Evolutionary conservation across 2,797 vertebrate species (phyloP), one percentile per base, ranked within the genome.

Genomic region (Mastacembelus armatus): DNA sequence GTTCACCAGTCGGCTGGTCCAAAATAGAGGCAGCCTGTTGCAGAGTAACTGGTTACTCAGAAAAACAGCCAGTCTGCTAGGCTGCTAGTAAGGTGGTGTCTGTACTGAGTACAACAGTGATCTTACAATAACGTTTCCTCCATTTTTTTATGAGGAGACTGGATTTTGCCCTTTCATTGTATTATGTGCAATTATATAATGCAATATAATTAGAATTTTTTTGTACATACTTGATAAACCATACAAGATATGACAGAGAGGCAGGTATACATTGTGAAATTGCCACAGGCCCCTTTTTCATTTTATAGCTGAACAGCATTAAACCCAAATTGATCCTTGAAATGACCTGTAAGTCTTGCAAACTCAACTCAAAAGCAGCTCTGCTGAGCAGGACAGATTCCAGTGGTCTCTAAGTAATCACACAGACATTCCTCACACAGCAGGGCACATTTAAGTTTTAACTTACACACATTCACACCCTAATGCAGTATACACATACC

Each of bases 351-450:
- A 69, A 68, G 76, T 84, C 70, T 77, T 66, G 71, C 70, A 69
- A 71, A 78, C 56, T 75, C 26, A 2, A 63, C 68, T 56, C 51
- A 2, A 65, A 70, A 75, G 65, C 73, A 52, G 47, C 52, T 78
- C 29, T 71, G 79, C 66, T 84, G 73, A 85, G 71, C 71, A 51
- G 35, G 65, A 79, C 81, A 78, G 71, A 84, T 85, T 88, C 84
- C 84, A 80, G 64, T 29, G 3, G 57, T 62, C 77, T 75, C 63
- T 19, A 39, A 76, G 77, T 72, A 83, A 85, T 85, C 83, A 77
- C 76, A 58, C 64, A 80, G 72, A 67, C 83, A 86, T 89, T 89
- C 79, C 79, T 85, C 75, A 59, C 82, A 77, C 85, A 78, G 80
- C 82, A 78, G 76, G 78, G 10, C 65, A 70, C 15, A 2, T 66